phyloP scores from a whole-genome alignment of 2,113 vertebrate genomes.

The Hemiprocne comata region DNA sequence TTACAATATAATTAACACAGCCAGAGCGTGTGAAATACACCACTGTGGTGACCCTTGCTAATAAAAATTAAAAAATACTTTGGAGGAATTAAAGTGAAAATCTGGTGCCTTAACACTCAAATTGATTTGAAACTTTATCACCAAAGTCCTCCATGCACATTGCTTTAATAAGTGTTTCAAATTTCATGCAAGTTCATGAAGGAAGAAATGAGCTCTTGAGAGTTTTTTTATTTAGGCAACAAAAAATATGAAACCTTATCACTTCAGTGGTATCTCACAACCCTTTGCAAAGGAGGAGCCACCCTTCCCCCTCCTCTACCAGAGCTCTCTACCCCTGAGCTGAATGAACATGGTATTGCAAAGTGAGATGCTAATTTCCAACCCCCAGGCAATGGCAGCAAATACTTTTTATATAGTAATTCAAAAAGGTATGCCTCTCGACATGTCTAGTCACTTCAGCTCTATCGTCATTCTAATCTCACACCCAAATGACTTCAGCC shows the following conservation, averaged over 20 bases:
- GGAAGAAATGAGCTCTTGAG: neutral
- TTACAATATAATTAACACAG: conserved; percentile 18
- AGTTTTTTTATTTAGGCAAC: conserved; percentile 65
- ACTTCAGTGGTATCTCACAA: conserved; percentile 57
- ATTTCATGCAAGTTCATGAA: neutral
- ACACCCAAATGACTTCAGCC: conserved; percentile 66
- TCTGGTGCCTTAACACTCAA: conserved; percentile 30
- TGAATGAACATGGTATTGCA: conserved; percentile 34
- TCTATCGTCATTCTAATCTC: conserved; percentile 41
- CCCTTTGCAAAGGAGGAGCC: conserved; percentile 42
- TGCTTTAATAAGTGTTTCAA: conserved; percentile 40
- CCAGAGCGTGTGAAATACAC: neutral
- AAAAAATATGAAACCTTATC: conserved; percentile 73
- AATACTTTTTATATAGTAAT: conserved; percentile 38
- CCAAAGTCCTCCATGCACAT: neutral
- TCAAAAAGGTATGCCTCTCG: conserved; percentile 51
- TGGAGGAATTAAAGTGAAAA: conserved; percentile 12
- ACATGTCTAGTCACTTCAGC: conserved; percentile 63
- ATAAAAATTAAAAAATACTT: conserved; percentile 3
- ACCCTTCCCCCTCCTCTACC: neutral
- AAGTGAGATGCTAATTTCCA: conserved; percentile 53
- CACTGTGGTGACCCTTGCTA: conserved; percentile 47
- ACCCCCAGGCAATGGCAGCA: conserved; percentile 42
- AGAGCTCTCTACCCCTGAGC: conserved; percentile 1
- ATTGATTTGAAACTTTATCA: conserved; percentile 63